Evolutionary conservation across 1,140 invertebrate genomes (phyloP).

Genomic region (Hylaeus anthracinus): DNA sequence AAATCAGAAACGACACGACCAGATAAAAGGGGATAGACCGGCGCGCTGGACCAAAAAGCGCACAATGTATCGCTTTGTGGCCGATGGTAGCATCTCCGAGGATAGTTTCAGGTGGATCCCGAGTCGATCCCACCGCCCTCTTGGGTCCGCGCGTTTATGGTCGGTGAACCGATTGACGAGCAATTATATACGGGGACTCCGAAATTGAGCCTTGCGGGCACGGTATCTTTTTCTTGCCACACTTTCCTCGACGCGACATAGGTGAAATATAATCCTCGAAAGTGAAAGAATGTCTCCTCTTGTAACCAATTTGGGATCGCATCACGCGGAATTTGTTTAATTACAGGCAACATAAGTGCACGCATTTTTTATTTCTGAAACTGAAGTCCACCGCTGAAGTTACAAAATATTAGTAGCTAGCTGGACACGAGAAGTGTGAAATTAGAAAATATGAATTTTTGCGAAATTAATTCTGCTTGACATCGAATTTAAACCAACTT

Average conservation of each 20-base stretch:
- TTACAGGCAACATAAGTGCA: too few relatives aligned
- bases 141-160: slow-evolving; percentile 67
- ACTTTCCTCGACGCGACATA: slow-evolving; percentile 66
- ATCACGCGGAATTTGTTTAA: too few relatives aligned
- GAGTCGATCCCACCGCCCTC: slow-evolving; percentile 42
- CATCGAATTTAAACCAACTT: too few relatives aligned
- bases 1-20: slow-evolving; percentile 20
- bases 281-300: too few relatives aligned
- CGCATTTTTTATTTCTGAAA: too few relatives aligned
- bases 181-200: slow-evolving; percentile 75
- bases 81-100: slow-evolving; percentile 8
- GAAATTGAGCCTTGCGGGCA: slow-evolving; percentile 65
- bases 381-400: too few relatives aligned
- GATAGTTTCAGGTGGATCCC: slow-evolving; percentile 19
- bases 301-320: too few relatives aligned
- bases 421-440: too few relatives aligned
- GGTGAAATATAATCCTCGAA: too few relatives aligned
- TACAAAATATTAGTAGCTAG: too few relatives aligned
- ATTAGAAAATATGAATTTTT: too few relatives aligned
- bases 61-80: slow-evolving; percentile 41
- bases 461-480: too few relatives aligned
- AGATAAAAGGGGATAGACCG: slow-evolving; percentile 23
- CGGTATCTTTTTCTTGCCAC: slow-evolving; percentile 45
- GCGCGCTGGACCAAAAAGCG: neutral
- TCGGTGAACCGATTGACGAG: slow-evolving; percentile 52